These are phyloP conservation scores for Loris lydekkerianus DNA, from an alignment of 2,797 vertebrate species.

Conservation along the genomic window DNA sequence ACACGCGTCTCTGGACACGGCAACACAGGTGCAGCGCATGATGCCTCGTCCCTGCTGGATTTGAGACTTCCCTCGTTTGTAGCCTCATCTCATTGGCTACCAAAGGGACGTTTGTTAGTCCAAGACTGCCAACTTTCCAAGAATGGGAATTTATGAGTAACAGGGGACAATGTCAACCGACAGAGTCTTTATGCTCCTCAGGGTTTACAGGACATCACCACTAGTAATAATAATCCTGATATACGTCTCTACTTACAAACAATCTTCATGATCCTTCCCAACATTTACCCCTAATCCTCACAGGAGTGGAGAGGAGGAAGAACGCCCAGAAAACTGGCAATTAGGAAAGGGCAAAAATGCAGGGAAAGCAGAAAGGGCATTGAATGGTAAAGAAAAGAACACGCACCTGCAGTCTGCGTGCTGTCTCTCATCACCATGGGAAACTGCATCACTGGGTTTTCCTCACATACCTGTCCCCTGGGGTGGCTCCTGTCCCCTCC, in stretches of 20 bases:
- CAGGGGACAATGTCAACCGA: not conserved
- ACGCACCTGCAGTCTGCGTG: not conserved
- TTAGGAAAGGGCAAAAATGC: not conserved
- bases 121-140: not conserved
- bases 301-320: not conserved
- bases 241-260: not conserved
- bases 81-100: not conserved
- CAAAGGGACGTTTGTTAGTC: not conserved
- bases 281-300: not conserved
- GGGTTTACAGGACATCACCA: not conserved
- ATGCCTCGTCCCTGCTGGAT: not conserved
- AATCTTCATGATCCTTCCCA: not conserved
- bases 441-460: not conserved
- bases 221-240: not conserved
- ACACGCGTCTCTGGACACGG: too few species aligned
- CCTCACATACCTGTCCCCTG: not conserved
- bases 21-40: accelerated
- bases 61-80: not conserved
- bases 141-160: not conserved
- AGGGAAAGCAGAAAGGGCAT: not conserved
- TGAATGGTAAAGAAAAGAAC: not conserved
- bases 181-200: not conserved
- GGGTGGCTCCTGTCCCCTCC: not conserved
- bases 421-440: accelerated
- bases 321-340: not conserved